Base-by-base conservation (phyloP, 2,888 invertebrate genomes). In the Bombyx huttoni region DNA sequence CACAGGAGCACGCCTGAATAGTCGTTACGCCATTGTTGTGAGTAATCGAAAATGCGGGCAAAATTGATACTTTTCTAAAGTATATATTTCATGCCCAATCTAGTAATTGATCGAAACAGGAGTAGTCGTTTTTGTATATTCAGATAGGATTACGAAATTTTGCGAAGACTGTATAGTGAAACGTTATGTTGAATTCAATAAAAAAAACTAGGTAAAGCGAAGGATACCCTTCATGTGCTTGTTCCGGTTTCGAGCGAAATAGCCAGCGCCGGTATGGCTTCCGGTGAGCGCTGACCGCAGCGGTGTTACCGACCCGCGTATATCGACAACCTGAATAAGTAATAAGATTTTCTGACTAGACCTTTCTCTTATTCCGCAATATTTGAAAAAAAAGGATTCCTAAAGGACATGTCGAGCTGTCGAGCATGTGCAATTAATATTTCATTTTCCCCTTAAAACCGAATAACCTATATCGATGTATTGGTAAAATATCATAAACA, bases 171-270 rank as follows among this genome's bases (percentile, higher is more conserved):
- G 12, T 40, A 12, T 3, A 8, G 45, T 34, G 53, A 53, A 55
- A 54, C 55, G 59, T 58, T 55, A 62, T 61, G 58, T 57, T 53
- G 60, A 61, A 59, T 67, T 62, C 58, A 52, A 63, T 62, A 67
- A 64, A 63, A 24, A 24, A 73, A 76, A 79, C 68, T 77, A 78
- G 79, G 81, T 81, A 81, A 81, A 78, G 78, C 71, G 71, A 76
- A 75, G 73, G 85, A 85, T 86, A 73, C 83, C 81, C 62, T 64
- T 64, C 72, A 75, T 80, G 75, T 58, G 71, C 61, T 58, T 78
- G 85, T 87, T 86, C 86, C 86, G 86, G 85, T 82, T 86, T 75
- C 71, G 61, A 75, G 72, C 70, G 70, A 73, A 75, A 70, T 67
- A 65, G 63, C 65, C 66, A 58, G 66, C 65, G 63, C 58, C 61